phyloP scores from a whole-genome alignment of 1,140 invertebrate species.

The Agrypnia vestita region DNA sequence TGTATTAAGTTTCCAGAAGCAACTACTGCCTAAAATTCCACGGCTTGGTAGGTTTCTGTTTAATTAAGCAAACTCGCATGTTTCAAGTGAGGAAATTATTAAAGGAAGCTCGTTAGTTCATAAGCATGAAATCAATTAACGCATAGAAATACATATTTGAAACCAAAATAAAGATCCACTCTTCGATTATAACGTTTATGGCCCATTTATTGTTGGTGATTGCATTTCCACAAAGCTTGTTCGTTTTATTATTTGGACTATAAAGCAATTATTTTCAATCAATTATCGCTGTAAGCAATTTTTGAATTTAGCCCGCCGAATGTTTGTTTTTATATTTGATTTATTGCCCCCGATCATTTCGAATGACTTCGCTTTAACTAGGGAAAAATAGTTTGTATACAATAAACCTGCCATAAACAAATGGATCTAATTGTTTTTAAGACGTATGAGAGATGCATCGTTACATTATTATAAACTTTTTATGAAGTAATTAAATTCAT shows the following conservation, averaged over 20 bases:
- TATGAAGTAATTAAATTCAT: slow-evolving; percentile 18
- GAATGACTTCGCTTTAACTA: slow-evolving; percentile 19
- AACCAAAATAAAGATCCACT: background rate
- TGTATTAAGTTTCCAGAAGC: too few relatives aligned
- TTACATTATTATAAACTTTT: slow-evolving; percentile 1
- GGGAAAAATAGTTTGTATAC: slow-evolving; percentile 21
- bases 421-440: background rate
- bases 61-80: background rate
- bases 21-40: too few relatives aligned
- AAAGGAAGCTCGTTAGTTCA: slow-evolving; percentile 27
- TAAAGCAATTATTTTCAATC: slow-evolving; percentile 32
- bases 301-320: slow-evolving; percentile 22
- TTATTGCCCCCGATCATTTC: slow-evolving; percentile 2
- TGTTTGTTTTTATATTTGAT: slow-evolving; percentile 1
- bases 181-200: slow-evolving; percentile 5
- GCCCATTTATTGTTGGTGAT: slow-evolving; percentile 13
- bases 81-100: slow-evolving; percentile 11
- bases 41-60: background rate
- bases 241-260: slow-evolving; percentile 37
- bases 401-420: slow-evolving; percentile 31
- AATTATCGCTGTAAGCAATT: slow-evolving; percentile 22
- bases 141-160: slow-evolving; percentile 9
- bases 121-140: slow-evolving; percentile 16
- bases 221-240: slow-evolving; percentile 37
- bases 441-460: slow-evolving; percentile 7